Conservation (phyloP, 2,113 vertebrate species). For the Tympanuchus pallidicinctus region DNA sequence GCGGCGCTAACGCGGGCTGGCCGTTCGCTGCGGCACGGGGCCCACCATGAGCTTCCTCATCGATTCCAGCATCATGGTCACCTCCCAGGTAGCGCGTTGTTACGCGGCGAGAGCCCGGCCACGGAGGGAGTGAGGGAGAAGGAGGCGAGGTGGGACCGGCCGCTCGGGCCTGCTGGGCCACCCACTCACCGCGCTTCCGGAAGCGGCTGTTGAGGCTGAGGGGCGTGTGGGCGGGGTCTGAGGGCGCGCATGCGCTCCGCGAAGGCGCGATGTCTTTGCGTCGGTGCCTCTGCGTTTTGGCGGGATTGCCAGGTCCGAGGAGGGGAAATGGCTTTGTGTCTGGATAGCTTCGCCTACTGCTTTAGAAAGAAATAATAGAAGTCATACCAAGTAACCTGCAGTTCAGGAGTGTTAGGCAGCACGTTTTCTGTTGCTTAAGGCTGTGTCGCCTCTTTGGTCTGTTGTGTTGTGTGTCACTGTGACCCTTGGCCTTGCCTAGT, state of each 20-base stretch:
- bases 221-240: not conserved
- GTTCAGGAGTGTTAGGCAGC: not conserved
- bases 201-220: not conserved
- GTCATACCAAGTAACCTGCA: not conserved
- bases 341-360: accelerated
- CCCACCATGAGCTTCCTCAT: conserved; percentile 92
- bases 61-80: conserved; percentile 94
- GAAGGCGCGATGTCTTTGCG: not conserved
- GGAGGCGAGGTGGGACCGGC: too few species aligned
- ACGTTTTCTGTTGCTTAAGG: accelerated
- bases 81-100: conserved; percentile 86
- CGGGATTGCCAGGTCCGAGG: too few species aligned
- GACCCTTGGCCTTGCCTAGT: accelerated
- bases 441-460: accelerated
- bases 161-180: not conserved
- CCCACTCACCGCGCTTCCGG: too few species aligned
- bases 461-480: accelerated
- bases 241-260: not conserved
- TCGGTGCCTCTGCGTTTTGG: too few species aligned
- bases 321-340: not conserved
- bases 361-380: not conserved
- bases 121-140: too few species aligned
- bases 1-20: not conserved
- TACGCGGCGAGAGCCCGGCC: not conserved
- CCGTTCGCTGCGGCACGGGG: not conserved